These are phyloP conservation scores for Vireo altiloquus DNA, from an alignment of 2,113 vertebrate genomes.

Conservation along the genomic window DNA sequence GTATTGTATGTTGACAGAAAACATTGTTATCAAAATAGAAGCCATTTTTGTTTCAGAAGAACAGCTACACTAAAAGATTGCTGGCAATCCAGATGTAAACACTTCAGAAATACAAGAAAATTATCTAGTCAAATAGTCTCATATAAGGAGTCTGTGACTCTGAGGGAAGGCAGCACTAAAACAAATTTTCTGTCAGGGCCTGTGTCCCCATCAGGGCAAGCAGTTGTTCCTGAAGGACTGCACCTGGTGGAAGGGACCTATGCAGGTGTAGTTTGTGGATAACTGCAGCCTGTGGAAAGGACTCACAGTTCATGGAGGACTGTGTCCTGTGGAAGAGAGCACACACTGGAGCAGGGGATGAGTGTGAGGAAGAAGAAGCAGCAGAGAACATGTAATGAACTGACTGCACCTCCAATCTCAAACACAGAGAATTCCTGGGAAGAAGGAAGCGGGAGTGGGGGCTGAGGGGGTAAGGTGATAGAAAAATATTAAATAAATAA, in stretches of 20 bases:
- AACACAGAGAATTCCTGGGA: neutral
- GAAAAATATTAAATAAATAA: neutral
- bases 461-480: neutral
- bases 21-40: neutral
- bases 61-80: neutral
- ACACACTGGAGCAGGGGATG: neutral
- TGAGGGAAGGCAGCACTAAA: neutral
- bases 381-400: neutral
- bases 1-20: neutral
- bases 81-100: neutral
- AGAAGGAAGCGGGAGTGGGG: neutral
- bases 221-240: neutral
- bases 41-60: neutral
- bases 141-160: neutral
- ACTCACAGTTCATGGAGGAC: neutral
- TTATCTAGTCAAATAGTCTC: neutral
- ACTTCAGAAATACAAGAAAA: neutral
- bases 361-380: neutral
- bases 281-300: neutral
- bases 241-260: neutral
- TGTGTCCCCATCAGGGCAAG: neutral
- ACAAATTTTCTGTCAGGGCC: neutral
- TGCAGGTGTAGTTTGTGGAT: fast-evolving
- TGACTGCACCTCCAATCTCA: neutral
- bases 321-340: neutral